These are phyloP conservation scores for Stenichneumon culpator DNA, from an alignment of 2,888 invertebrate species.

Conservation along the genomic window DNA sequence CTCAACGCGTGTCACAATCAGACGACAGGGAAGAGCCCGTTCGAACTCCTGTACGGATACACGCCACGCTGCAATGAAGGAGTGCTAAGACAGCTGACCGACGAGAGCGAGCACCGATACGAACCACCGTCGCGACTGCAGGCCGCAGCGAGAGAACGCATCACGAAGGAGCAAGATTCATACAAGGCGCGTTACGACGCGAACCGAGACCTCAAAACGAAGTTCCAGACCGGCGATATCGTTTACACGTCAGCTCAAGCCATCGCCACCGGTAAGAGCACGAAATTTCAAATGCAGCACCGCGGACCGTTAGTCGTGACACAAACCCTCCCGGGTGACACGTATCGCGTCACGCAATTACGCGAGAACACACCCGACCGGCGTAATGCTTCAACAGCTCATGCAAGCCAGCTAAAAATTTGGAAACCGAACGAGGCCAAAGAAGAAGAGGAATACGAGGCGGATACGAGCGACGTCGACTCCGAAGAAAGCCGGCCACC, in stretches of 20 bases:
- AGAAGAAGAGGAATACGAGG: neutral
- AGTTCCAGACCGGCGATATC: constrained; percentile 15
- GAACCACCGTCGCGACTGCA: neutral
- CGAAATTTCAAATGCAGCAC: constrained; percentile 7
- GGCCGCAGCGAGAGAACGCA: neutral
- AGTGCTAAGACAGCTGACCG: neutral
- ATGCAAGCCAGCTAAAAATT: constrained; percentile 1
- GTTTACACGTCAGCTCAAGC: neutral
- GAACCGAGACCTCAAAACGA: neutral
- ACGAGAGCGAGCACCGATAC: neutral
- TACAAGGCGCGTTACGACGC: constrained; percentile 20
- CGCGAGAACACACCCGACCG: neutral
- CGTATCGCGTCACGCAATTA: constrained; percentile 5
- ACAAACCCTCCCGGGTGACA: neutral
- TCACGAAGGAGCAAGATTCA: neutral
- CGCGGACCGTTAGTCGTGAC: constrained; percentile 24
- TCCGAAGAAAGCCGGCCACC: neutral
- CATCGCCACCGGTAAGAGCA: constrained; percentile 17
- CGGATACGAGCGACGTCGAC: neutral
- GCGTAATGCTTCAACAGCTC: constrained; percentile 5
- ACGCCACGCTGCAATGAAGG: constrained; percentile 59
- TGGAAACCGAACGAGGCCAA: constrained; percentile 17
- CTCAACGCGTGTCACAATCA: constrained; percentile 58
- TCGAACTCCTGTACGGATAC: constrained; percentile 65
- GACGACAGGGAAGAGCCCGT: constrained; percentile 62